Evolutionary conservation across 2,797 vertebrate genomes (phyloP).

Genomic region (Neosalanx taihuensis): DNA sequence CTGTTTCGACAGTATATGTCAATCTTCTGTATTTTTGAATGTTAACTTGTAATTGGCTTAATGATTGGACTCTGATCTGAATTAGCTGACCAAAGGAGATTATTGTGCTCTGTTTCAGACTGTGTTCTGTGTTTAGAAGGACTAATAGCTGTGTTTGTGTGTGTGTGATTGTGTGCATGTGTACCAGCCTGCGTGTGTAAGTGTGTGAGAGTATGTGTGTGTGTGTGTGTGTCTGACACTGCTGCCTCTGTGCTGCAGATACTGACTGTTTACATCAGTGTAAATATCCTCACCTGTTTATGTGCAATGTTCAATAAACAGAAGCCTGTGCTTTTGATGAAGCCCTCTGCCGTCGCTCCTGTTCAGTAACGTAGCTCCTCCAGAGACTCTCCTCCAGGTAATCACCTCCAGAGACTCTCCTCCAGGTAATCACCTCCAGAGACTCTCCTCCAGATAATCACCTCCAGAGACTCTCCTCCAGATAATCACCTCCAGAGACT

Average conservation of each 20-base stretch:
- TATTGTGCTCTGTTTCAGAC: conserved; percentile 58
- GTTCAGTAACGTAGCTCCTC: not conserved
- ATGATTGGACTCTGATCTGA: conserved; percentile 53
- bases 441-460: no score
- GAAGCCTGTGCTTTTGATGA: conserved; percentile 73
- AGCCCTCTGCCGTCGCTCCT: conserved; percentile 23
- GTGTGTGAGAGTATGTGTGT: conserved; percentile 27
- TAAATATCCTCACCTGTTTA: conserved; percentile 74
- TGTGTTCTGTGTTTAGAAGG: conserved; percentile 61
- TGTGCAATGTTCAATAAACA: conserved; percentile 75
- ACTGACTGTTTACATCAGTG: conserved; percentile 74
- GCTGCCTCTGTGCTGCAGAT: conserved; percentile 64
- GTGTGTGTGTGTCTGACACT: conserved; percentile 34
- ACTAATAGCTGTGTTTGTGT: conserved; percentile 41
- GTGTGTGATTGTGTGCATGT: conserved; percentile 43
- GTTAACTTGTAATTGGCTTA: conserved; percentile 51
- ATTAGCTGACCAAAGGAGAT: conserved; percentile 69
- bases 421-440: no score
- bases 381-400: no score
- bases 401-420: no score
- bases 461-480: no score
- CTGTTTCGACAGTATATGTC: conserved; percentile 46
- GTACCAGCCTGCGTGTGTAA: conserved; percentile 30
- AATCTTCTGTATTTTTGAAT: conserved; percentile 49
- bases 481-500: no score